Evolutionary conservation across 2,888 invertebrate genomes (phyloP).

Genomic region (Itoplectis maculator): DNA sequence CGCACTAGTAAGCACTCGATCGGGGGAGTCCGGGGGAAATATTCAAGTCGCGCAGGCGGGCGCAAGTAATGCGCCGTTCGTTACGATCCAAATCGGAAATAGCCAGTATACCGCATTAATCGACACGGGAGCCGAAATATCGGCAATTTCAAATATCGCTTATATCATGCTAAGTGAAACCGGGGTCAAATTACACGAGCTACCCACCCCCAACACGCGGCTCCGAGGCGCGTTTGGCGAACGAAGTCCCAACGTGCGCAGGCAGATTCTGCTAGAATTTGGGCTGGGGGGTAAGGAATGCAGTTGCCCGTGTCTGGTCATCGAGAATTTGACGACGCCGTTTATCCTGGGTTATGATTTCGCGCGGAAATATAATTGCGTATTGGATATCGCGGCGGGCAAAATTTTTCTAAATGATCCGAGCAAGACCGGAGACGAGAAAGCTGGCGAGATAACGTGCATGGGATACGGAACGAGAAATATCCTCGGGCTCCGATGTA

Average conservation of each 20-base stretch:
- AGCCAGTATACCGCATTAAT: not conserved
- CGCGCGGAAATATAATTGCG: not conserved
- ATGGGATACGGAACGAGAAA: not conserved
- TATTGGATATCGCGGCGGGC: not conserved
- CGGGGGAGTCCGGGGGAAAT: no score
- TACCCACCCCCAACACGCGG: not conserved
- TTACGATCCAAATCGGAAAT: not conserved
- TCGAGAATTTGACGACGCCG: not conserved
- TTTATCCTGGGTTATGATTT: constrained; percentile 28
- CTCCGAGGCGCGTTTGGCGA: constrained; percentile 3
- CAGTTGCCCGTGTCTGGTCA: not conserved
- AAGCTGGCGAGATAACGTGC: not conserved
- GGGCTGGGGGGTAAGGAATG: no score
- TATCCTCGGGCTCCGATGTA: not conserved
- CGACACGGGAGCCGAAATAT: constrained; percentile 26
- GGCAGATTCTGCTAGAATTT: not conserved
- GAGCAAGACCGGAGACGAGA: not conserved
- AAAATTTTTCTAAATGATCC: not conserved
- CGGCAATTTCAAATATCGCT: not conserved
- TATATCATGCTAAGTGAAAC: not conserved
- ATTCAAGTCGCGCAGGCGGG: not conserved
- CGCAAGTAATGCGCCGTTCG: not conserved
- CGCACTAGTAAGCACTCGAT: no score
- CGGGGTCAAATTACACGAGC: not conserved
- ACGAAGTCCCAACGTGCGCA: not conserved